Evolutionary conservation across 2,113 vertebrate species (phyloP).

Genomic region (Chlorodrepanis virens): DNA sequence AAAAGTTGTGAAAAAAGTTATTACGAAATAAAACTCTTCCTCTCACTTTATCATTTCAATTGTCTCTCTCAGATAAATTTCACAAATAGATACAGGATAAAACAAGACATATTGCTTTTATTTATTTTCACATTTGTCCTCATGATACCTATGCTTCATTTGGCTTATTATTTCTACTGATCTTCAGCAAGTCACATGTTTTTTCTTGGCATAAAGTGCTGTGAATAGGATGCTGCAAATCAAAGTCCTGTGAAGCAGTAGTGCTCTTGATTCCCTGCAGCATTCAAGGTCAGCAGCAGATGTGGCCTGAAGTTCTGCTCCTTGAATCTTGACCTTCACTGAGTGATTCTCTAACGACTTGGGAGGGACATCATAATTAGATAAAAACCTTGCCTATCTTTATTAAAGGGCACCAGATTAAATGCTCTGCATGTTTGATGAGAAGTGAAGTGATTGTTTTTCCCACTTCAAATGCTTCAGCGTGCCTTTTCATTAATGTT

Average conservation of each 20-base stretch:
- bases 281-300: conserved; percentile 10
- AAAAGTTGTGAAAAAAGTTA: background rate
- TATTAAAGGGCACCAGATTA: conserved; percentile 44
- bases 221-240: conserved; percentile 36
- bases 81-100: background rate
- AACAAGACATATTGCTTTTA: background rate
- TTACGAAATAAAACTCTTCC: background rate
- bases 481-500: conserved; percentile 57
- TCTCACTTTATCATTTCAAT: background rate
- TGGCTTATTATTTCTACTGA: background rate
- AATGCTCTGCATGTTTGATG: conserved; percentile 49
- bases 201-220: background rate
- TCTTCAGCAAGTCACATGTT: background rate
- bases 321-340: conserved; percentile 56
- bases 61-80: background rate
- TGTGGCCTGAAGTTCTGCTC: background rate
- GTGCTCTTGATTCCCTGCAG: background rate
- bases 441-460: conserved; percentile 60
- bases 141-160: background rate
- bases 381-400: conserved; percentile 33
- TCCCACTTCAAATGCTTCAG: conserved; percentile 33
- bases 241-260: conserved; percentile 9
- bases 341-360: conserved; percentile 10
- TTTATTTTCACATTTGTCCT: background rate
- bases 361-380: conserved; percentile 57